Base-by-base conservation (phyloP, 2,888 invertebrate genomes). In the Leucania comma region DNA sequence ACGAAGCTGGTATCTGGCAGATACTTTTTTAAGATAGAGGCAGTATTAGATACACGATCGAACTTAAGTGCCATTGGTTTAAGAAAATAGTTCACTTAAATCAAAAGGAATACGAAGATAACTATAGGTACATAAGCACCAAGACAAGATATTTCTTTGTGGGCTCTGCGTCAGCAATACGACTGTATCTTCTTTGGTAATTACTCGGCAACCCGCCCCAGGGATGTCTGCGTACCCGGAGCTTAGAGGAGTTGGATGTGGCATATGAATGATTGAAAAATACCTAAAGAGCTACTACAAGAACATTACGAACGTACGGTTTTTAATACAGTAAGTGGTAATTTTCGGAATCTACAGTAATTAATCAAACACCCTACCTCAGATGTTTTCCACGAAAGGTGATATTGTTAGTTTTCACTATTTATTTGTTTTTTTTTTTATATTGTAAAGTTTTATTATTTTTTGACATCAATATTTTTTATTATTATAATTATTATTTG, bases 181-280 rank as follows among this genome's bases (percentile, higher is more conserved):
- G 81, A 82, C 82, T 86, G 87, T 86, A 87, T 86, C 81, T 85
- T 86, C 89, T 88, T 87, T 82, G 88, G 88, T 90, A 91, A 91
- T 91, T 91, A 91, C 91, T 86, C 84, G 84, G 78, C 79, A 80
- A 79, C 85, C 68, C 80, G 81, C 85, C 82, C 80, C 61, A 61
- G 87, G 83, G 84, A 82, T 68, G 80, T 80, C 75, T 75, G 58
- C 48, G 38, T 59, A 68, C 71, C 35, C 14, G 5, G 68, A 75
- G 2, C 8, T 14, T 9, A n/a, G 9, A n/a, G 9, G 1, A 20
- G 2, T 58, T 60, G 59, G 82, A 83, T 79, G 79, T 62, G 83
- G 84, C 69, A 82, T 78, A 20, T 53, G n/a, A 20, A 51, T 32
- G 22, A 22, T 42, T 17, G 42, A 22, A n/a, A 22, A 22, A 22